Base-by-base conservation (phyloP, 2,888 invertebrate genomes). In the Heliconius ismenius region DNA sequence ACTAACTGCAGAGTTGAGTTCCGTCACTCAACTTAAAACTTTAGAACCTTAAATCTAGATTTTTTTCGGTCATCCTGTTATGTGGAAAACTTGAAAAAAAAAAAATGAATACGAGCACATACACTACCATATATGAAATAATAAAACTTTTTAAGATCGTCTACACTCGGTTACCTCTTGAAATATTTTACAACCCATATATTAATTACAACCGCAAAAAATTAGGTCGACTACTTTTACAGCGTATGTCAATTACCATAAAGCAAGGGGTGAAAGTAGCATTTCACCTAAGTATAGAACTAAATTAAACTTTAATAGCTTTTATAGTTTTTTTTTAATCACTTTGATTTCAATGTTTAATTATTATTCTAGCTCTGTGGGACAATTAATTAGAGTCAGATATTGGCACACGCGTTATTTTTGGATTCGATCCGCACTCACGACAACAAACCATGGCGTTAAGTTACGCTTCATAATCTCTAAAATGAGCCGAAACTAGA, bases 241-340 rank as follows among this genome's bases (percentile, higher is more conserved):
- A 76, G 65, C 65, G 77, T 54, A 49, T 76, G 72, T 75, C 80
- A 80, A 81, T 81, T 79, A 80, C 77, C 79, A 81, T 81, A 81
- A 82, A 76, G 75, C 78, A 58, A 77, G 64, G 18, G 54, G 63
- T 73, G 36, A 58, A 43, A 78, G 69, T 75, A 75, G 75, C 49
- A 69, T 74, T 69, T 79, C 54, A 43, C 74, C 63, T 39, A 64
- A 43, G 73, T 73, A 70, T 79, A 76, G 76, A 76, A 69, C 49
- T 26, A n/a, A 76, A 73, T 75, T 67, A 62, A 75, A 43, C 39
- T 63, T 32, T 32, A 32, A 32, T 32, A 32, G 72, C 70, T 75
- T 74, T 43, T n/a, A 72, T 21, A 10, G 21, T 26, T 62, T 18
- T 15, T n/a, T 18, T 73, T 72, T 36, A 60, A 24, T 39, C 36